Evolutionary conservation across 2,888 invertebrate species (phyloP), one percentile per base, ranked within the genome.

Genomic region (Hermodice carunculata): DNA sequence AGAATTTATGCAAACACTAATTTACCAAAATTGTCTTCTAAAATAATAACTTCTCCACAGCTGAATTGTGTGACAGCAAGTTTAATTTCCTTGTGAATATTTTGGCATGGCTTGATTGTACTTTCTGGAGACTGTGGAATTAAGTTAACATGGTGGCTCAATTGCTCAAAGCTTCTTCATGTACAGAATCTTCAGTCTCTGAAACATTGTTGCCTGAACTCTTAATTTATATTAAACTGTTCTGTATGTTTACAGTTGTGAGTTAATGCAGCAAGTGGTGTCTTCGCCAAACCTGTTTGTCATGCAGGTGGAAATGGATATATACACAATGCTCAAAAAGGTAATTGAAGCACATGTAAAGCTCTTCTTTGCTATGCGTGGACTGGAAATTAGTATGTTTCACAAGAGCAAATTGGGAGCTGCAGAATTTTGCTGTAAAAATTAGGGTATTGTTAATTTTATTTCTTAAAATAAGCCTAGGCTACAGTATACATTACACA

Each of bases 251-350:
- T 49, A 8, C 74, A 90, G 90, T 31, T 84, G 89, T n/a, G 89
- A 90, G 2, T 81, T 93, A 67, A 91, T 93, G 91, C 86, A 88
- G 2, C 87, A 89, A 42, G 83, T 92, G 31, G 88, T 92, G 29
- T 85, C 88, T 14, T 90, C 91, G 80, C 89, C 90, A 0, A 89
- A 91, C 75, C 86, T 93, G 64, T 91, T 91, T 79, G 92, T 92
- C 1, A 90, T 92, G 87, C 92, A 93, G 85, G 92, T 93, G 0
- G 93, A 93, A 86, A 92, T 92, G 83, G 91, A 92, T 34, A 85
- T 93, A 43, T 93, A 93, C 74, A 89, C 90, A 52, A 86, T 92
- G 81, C 81, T 93, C 24, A 90, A 92, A 76, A 89, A 90, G 78
- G 85, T 85, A 77, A 66, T 53, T 17, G 3, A 2, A 17, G 28